Evolutionary conservation across 2,797 vertebrate species (phyloP), one percentile per base, ranked within the genome.

Genomic region (Labeo calbasu): DNA sequence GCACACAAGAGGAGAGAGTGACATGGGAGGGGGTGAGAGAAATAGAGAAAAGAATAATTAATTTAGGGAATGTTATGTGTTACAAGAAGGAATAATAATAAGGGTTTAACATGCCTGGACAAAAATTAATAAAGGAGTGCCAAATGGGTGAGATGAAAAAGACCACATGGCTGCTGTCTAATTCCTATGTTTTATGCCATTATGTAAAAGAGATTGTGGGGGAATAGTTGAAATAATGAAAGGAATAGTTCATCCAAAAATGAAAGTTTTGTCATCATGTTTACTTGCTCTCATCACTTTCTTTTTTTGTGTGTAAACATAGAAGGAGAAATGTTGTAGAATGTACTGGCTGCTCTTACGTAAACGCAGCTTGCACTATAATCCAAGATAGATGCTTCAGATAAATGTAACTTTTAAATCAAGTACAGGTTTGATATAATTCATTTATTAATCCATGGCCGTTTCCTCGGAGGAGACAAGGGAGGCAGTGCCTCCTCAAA

Each of bases 71-170:
- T 95, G 94, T 95, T 95, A 95, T 93, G 95, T 96, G 95, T 97
- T 96, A 96, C 95, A 94, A 94, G 92, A 92, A 94, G 94, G 96
- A 95, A 95, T 93, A 95, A 93, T 92, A 93, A 95, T 95, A 88
- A 94, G 94, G 94, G 92, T 94, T 94, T 94, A 94, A 93, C 92
- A 94, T 96, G 94, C 92, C 91, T 94, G 84, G 91, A 94, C 96
- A 92, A 94, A 83, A 93, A 91, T 88, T 92, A 93, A 92, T 90
- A 90, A 92, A 90, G 53, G 77, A 80, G 75, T 81, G 82, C 53
- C 57, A 86, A 86, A 88, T 82, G 79, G 53, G 57, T 85, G 83
- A 86, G 57, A 88, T 85, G 85, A 72, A 82, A 86, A 57, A 86
- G 59, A 75, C 14, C 21, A 75, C 10, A 53, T 75, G 61, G 68